A percentile compares a stretch with the other conserved stretches of the same genome.
phyloP scores from a whole-genome alignment of 30 jellyfish, hydroid and myxozoan species.

The Aurelia aurita region DNA sequence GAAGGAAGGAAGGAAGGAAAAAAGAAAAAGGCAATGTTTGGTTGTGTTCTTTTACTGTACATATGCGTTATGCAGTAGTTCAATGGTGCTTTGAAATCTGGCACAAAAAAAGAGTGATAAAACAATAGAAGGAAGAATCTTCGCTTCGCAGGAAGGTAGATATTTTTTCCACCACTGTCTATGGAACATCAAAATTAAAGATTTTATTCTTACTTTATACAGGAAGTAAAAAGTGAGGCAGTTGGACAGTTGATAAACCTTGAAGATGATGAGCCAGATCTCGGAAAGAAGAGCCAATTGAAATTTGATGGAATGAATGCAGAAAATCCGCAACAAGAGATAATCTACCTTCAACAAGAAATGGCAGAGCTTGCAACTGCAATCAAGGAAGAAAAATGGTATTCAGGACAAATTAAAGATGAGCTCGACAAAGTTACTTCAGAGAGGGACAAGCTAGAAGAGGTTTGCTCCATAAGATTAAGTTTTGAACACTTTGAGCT shows the following conservation, averaged over 20 bases:
- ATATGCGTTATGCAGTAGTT: no score
- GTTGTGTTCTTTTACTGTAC: no score
- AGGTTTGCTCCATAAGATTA: constrained; percentile 37
- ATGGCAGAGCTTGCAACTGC: constrained; percentile 85
- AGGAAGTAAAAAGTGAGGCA: neutral
- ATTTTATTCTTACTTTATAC: neutral
- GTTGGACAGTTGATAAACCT: constrained; percentile 40
- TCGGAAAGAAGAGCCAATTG: constrained; percentile 38
- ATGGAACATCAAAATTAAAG: no score
- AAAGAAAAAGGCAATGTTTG: no score
- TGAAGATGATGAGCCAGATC: constrained; percentile 42
- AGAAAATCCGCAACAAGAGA: constrained; percentile 74
- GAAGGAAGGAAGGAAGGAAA: no score
- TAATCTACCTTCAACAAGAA: constrained; percentile 83
- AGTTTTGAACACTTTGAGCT: no score
- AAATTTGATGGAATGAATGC: constrained; percentile 51
- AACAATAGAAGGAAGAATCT: no score
- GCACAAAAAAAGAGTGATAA: no score
- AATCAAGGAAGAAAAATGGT: constrained; percentile 98
- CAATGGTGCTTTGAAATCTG: no score
- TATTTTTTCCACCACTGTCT: no score
- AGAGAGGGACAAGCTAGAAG: constrained; percentile 92
- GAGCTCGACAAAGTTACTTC: constrained; percentile 81
- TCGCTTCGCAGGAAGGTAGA: no score
- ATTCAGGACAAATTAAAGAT: constrained; percentile 84